Evolutionary conservation across 30 jellyfish, hydroid and myxozoan genomes (phyloP), one percentile per base, ranked within the genome.

Genomic region (Hydractinia symbiolongicarpus): DNA sequence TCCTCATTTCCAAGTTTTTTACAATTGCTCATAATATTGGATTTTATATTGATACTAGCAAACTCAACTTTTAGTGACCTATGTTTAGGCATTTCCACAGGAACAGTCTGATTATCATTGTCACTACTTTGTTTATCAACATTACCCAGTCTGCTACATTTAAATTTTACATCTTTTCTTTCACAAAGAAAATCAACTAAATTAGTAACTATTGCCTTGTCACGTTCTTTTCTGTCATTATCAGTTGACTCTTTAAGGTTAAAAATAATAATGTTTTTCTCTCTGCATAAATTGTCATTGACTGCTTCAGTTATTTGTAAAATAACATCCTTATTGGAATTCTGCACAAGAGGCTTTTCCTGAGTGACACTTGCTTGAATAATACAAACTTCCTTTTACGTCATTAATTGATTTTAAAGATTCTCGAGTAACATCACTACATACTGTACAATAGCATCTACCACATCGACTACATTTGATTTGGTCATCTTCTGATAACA

Each of bases 251-350:
- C 69, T 0, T 13, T 16, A 13, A 58, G 15, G 19, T 58, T 58
- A 16, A 58, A 58, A 58, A 58, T 58, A 58, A 58, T 58, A 58
- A 58, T 58, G 19, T 58, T 58, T 58, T 58, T 58, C 15, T 58
- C 69, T 11, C 69, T 11, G 19, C 19, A 16, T 58, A 58, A 58
- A 16, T 58, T 58, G 44, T 30, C 44, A 58, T 58, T 58, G 69
- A 58, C 69, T 58, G 69, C 69, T 11, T 58, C 69, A 58, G 69
- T 58, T 58, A 58, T 58, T 58, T 58, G 69, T 58, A 16, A 11
- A 58, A 58, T 58, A 13, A 58, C 69, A 11, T 58, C 69, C 19
- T 58, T 16, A 16, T 11, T 58, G 15, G 15, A 11, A 58, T 58
- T 58, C 19, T 13, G 69, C 15, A 58, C 69, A 11, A 16, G 19